Base-by-base conservation (phyloP, 2,113 vertebrate species). In the Abramis brama region DNA sequence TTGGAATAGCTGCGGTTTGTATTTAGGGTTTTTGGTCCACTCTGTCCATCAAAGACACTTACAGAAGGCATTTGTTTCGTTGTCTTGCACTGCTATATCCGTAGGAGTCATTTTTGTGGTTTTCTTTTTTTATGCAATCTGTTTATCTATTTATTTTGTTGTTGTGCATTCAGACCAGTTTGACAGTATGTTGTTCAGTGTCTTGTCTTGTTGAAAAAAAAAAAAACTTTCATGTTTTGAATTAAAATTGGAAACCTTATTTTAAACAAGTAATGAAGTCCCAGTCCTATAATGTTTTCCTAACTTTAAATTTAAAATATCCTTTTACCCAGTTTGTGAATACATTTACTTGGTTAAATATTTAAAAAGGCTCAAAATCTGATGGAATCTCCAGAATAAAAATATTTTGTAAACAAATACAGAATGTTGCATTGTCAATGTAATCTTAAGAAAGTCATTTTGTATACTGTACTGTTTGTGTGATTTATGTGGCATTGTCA, bases 101-200 rank as follows among this genome's bases (percentile, higher is more conserved):
- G 12, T 27, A 86, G 13, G 15, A 52, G 71, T 30, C n/a, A 25
- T 86, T 81, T 47, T 62, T 52, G 39, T 80, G 55, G 52, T 73
- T 85, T 43, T 78, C 10, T 10, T 59, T 80, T 57, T 74, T 60
- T 68, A 77, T 64, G 25, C 50, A 66, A 36, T 12, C 17, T 78
- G 52, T 78, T 66, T 68, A 76, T 50, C 45, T 85, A 84, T 84
- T 84, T 84, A 84, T 78, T 85, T 33, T 70, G 74, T 73, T 55
- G 39, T 60, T 77, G 39, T 85, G 84, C 21, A 68, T 30, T 85
- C 39, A 43, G 6, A 45, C 36, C 23, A n/a, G n/a, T 8, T 43
- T 43, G 55, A 43, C 66, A 39, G 64, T 57, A n/a, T 55, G 47
- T 73, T 83, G 82, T 57, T 74, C 33, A 57, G 2, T 68, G 62